Percentiles rank a stretch among this genome's conserved stretches.
These are phyloP conservation scores for Netelia virgata DNA, from an alignment of 2,888 invertebrate genomes.

Conservation along the genomic window DNA sequence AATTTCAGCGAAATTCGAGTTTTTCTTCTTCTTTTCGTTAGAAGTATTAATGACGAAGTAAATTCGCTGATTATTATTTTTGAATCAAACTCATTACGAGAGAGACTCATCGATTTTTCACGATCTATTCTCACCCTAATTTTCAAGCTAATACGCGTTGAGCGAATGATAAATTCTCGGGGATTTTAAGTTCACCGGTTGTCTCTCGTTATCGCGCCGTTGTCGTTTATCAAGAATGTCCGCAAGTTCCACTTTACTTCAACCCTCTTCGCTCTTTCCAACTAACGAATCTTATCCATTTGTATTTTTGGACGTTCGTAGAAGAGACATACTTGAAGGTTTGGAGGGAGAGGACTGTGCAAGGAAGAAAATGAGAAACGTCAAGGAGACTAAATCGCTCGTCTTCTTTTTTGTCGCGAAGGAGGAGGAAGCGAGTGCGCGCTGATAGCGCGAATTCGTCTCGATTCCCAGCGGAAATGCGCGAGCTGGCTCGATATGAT, in stretches of 20 bases:
- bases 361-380: slow-evolving; percentile 58
- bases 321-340: slow-evolving; percentile 6
- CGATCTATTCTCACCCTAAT: slow-evolving; percentile 37
- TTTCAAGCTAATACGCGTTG: slow-evolving; percentile 32
- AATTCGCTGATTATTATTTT: background rate
- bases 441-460: slow-evolving; percentile 74
- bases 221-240: slow-evolving; percentile 57
- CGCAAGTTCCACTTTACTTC: slow-evolving; percentile 7
- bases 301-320: slow-evolving; percentile 42
- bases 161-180: slow-evolving; percentile 26
- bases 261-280: background rate
- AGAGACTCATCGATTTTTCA: slow-evolving; percentile 26
- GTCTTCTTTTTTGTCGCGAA: slow-evolving; percentile 30
- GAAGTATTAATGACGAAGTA: too few species aligned
- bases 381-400: slow-evolving; percentile 55
- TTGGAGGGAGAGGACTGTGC: background rate
- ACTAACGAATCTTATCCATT: slow-evolving; percentile 63
- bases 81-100: slow-evolving; percentile 13
- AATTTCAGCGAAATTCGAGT: background rate
- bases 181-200: slow-evolving; percentile 25
- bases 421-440: slow-evolving; percentile 9
- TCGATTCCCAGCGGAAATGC: slow-evolving; percentile 80
- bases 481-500: slow-evolving; percentile 59
- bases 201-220: slow-evolving; percentile 47
- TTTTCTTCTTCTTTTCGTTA: too few species aligned